Conservation (phyloP, 53 echinoderm and acorn worm genomes). For the Pentamera pediparva region DNA sequence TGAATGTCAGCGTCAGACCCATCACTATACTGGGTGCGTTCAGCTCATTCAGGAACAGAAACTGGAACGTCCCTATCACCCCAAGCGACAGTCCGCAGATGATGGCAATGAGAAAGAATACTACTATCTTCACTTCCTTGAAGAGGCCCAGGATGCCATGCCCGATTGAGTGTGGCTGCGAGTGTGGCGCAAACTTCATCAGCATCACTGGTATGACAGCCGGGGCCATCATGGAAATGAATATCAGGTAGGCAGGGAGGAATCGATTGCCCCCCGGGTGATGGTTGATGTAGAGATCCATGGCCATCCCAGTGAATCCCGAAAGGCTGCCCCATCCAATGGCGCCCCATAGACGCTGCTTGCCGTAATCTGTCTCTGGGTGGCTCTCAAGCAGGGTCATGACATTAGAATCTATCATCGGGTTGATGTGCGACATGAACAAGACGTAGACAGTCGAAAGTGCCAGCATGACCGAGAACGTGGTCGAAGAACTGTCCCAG, state of each 20-base stretch:
- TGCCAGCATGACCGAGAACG: conserved; percentile 9
- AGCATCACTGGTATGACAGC: background rate
- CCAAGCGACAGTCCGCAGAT: conserved; percentile 66
- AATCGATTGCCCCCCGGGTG: conserved; percentile 30
- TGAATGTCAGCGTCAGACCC: conserved; percentile 78
- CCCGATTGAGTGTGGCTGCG: conserved; percentile 33
- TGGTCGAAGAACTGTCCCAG: conserved; percentile 7
- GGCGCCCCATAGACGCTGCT: conserved; percentile 70
- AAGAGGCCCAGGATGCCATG: conserved; percentile 37
- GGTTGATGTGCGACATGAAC: conserved; percentile 6
- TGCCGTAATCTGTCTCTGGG: conserved; percentile 38
- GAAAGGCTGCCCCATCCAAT: conserved; percentile 53
- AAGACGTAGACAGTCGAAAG: background rate
- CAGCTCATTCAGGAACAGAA: conserved; percentile 75
- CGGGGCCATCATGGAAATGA: conserved; percentile 13
- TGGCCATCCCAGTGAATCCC: conserved; percentile 47
- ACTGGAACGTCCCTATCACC: conserved; percentile 62
- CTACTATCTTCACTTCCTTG: conserved; percentile 33
- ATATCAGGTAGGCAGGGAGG: conserved; percentile 46
- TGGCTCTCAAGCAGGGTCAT: conserved; percentile 16
- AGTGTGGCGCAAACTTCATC: conserved; percentile 39
- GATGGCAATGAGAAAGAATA: conserved; percentile 38
- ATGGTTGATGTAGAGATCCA: conserved; percentile 41
- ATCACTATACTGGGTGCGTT: conserved; percentile 63
- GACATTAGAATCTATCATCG: conserved; percentile 13